phyloP scores from a whole-genome alignment of 2,113 vertebrate species.

The Cettia cetti region DNA sequence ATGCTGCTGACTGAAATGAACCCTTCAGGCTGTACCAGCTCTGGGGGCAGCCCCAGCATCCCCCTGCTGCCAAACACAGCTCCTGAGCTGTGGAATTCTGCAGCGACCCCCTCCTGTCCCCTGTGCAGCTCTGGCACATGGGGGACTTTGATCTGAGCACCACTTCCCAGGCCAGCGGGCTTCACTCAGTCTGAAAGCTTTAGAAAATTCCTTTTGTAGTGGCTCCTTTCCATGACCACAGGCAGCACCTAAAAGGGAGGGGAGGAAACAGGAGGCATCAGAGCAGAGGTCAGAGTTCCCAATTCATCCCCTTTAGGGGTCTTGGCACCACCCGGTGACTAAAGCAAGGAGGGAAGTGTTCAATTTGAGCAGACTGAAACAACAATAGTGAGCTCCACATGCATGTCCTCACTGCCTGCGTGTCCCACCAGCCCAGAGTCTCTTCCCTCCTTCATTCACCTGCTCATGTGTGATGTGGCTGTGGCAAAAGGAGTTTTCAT shows the following conservation, averaged over 20 bases:
- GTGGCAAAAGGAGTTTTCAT: not conserved
- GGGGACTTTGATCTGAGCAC: constrained; percentile 14
- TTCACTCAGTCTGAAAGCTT: not conserved
- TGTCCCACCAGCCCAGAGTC: not conserved
- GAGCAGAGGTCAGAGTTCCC: constrained; percentile 42
- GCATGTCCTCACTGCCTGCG: fast-evolving
- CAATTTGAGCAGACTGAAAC: not conserved
- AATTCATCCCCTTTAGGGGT: constrained; percentile 2
- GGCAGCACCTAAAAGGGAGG: constrained; percentile 45
- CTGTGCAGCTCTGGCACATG: not conserved
- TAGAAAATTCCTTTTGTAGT: constrained; percentile 47
- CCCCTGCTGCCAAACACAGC: not conserved
- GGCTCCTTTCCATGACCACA: not conserved
- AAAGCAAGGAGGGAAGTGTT: constrained; percentile 33
- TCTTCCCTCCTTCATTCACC: not conserved
- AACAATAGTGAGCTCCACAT: not conserved
- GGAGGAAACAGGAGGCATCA: constrained; percentile 7
- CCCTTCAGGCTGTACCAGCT: not conserved
- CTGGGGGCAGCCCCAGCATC: not conserved
- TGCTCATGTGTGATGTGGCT: not conserved
- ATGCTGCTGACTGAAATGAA: not conserved
- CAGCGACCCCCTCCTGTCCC: not conserved
- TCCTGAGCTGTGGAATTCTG: not conserved
- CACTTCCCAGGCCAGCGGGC: not conserved
- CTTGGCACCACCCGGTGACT: not conserved